A percentile compares a stretch with the other conserved stretches of the same genome.
These are phyloP conservation scores for Syngnathus floridae DNA, from an alignment of 2,113 vertebrate species.

Conservation along the genomic window DNA sequence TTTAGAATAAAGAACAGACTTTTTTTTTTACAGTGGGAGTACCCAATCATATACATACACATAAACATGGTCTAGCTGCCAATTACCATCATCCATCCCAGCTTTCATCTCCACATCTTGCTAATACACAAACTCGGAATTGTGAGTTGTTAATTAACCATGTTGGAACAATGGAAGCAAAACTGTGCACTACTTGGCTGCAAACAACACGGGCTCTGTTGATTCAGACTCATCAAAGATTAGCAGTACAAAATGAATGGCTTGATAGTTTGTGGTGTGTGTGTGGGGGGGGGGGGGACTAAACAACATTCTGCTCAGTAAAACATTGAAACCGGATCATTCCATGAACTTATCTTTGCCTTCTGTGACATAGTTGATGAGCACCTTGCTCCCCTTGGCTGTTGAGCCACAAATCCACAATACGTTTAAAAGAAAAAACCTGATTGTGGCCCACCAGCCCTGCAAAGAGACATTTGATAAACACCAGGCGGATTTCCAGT, in stretches of 20 bases:
- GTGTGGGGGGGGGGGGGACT: too few species aligned
- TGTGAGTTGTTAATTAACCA: too few species aligned
- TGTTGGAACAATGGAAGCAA: not conserved
- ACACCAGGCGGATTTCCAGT: conserved; percentile 58
- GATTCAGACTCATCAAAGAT: not conserved
- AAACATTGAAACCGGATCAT: too few species aligned
- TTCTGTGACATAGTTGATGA: conserved; percentile 25
- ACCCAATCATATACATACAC: not conserved
- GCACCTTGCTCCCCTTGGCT: conserved; percentile 19
- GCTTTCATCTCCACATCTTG: not conserved
- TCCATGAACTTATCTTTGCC: conserved; percentile 11
- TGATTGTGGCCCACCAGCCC: conserved; percentile 38
- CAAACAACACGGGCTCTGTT: not conserved
- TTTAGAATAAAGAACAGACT: not conserved
- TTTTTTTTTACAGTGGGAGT: not conserved
- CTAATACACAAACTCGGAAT: too few species aligned
- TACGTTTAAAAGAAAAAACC: not conserved
- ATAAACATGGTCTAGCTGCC: not conserved
- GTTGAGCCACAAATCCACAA: conserved; percentile 24
- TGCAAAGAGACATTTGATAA: conserved; percentile 50
- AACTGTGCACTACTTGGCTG: not conserved
- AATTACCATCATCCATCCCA: not conserved
- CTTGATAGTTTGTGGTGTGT: not conserved
- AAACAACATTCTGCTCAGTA: too few species aligned
- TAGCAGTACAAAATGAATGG: not conserved